A percentile compares a stretch with the other conserved stretches of the same genome.
These are phyloP conservation scores for Variabilichromis moorii DNA, from an alignment of 2,113 vertebrate species.

Conservation along the genomic window DNA sequence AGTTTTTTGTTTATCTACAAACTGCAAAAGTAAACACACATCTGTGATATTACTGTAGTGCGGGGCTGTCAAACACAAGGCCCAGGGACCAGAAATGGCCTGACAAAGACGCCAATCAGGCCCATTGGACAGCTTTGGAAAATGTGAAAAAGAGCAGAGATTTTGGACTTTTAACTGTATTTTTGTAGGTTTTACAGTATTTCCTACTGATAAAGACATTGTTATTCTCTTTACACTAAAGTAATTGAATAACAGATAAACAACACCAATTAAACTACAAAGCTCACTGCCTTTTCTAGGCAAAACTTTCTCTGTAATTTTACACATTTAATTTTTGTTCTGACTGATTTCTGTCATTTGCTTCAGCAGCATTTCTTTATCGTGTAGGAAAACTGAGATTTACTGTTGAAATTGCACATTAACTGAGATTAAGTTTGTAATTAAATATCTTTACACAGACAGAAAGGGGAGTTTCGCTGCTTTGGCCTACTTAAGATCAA, in stretches of 20 bases:
- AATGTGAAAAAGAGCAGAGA: background rate
- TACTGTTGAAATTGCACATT: background rate
- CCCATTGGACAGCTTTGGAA: background rate
- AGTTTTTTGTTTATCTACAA: background rate
- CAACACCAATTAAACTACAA: background rate
- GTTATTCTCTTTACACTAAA: fast-evolving
- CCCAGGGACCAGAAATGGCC: background rate
- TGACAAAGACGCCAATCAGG: background rate
- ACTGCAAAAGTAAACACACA: background rate
- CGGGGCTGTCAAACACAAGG: background rate
- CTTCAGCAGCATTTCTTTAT: background rate
- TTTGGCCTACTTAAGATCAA: background rate
- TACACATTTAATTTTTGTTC: background rate
- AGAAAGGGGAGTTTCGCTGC: background rate
- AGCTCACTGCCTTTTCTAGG: fast-evolving
- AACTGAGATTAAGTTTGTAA: fast-evolving
- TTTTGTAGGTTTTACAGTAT: background rate
- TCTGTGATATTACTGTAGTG: background rate
- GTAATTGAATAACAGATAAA: background rate
- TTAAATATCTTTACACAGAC: background rate
- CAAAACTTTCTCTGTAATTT: background rate
- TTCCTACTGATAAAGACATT: background rate
- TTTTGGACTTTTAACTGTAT: background rate
- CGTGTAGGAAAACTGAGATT: background rate
- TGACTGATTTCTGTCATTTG: background rate